Conservation (phyloP, 2,888 invertebrate species). For the Lasioglossum oenotherae region DNA sequence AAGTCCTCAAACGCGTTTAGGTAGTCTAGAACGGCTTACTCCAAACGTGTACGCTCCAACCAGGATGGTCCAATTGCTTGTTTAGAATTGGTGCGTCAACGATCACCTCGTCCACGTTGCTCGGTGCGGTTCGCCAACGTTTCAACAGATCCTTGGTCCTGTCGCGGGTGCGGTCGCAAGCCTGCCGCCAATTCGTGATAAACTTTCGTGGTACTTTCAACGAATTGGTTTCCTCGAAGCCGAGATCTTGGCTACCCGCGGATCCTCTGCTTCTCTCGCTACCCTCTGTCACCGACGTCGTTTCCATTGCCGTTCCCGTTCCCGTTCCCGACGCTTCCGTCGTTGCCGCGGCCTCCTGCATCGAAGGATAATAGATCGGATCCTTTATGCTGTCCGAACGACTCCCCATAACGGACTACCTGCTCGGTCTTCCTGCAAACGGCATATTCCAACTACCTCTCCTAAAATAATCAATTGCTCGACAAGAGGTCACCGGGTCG, state of each 20-base stretch:
- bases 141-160: slow-evolving; percentile 90
- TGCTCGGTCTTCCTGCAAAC: slow-evolving; percentile 31
- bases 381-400: slow-evolving; percentile 75
- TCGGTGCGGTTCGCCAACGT: slow-evolving; percentile 89
- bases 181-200: slow-evolving; percentile 90
- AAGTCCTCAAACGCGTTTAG: background rate
- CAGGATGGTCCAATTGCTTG: slow-evolving; percentile 81
- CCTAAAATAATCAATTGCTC: slow-evolving; percentile 74
- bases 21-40: slow-evolving; percentile 85
- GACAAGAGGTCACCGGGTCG: slow-evolving; percentile 73
- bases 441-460: slow-evolving; percentile 49
- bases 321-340: background rate
- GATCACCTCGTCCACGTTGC: slow-evolving; percentile 84
- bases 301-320: background rate
- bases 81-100: slow-evolving; percentile 35
- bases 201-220: slow-evolving; percentile 89
- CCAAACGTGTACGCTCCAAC: slow-evolving; percentile 93
- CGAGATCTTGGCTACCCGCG: slow-evolving; percentile 65
- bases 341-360: slow-evolving; percentile 26
- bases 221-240: slow-evolving; percentile 60
- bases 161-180: slow-evolving; percentile 91
- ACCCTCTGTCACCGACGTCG: slow-evolving; percentile 16
- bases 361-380: slow-evolving; percentile 70
- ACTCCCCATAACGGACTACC: slow-evolving; percentile 71
- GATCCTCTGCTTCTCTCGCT: slow-evolving; percentile 64